Evolutionary conservation across 2,113 vertebrate genomes (phyloP), one percentile per base, ranked within the genome.

Genomic region (Gasterosteus nipponicus): DNA sequence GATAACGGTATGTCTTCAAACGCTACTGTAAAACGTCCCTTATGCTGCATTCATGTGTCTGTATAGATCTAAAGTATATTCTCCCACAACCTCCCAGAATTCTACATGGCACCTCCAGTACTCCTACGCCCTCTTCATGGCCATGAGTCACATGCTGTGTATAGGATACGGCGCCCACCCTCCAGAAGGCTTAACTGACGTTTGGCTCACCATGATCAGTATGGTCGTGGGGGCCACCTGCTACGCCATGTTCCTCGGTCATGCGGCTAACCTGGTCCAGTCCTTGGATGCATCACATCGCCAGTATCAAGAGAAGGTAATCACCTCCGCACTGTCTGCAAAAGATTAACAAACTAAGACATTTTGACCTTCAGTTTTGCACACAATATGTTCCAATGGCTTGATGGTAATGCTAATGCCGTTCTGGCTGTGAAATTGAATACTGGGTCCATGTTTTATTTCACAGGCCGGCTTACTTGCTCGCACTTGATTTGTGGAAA

Each of bases 231-330:
- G 97, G 83, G 94, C 94, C 58, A 95, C 94, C 11, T 95, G 94
- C 82, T 95, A 95, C 2, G 94, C 94, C 87, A 98, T 99, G 98
- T 99, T 99, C 85, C 95, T 99, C 1, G 98, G 98, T 53, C 97
- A 99, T 0, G 98, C 98, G 35, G 95, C 98, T 1, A 98, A 94
- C 84, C 93, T 99, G 83, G 97, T 99, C 31, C 97, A 99, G 85
- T 99, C 97, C 22, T 85, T 99, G 91, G 98, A 99, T 63, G 96
- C 98, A 0, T 99, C 97, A 0, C 93, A 97, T 49, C 93, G 97
- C 0, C 97, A 98, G 9, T 99, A 99, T 81, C 97, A 99, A 86
- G 98, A 99, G 87, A 99, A 99, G 97, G 98, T 99, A 95, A 91
- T 68, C 26, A 47, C 72, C 79, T 54, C 16, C 51, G 46, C 41